Base-by-base conservation (phyloP, 2,113 vertebrate genomes). In the Eptesicus fuscus region DNA sequence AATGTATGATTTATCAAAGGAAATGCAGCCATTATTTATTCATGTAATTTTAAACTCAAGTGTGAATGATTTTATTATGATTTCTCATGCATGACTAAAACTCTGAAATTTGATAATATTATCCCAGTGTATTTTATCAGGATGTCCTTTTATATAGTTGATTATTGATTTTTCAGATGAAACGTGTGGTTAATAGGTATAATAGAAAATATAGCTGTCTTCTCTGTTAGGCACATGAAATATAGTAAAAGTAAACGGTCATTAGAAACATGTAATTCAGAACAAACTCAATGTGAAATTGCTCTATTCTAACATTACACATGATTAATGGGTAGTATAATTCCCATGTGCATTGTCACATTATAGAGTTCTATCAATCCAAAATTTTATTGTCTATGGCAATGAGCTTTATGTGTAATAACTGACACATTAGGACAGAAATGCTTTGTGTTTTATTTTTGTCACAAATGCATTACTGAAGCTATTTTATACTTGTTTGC, bases 401-500 rank as follows among this genome's bases (percentile, higher is more conserved):
- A 96, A 95, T 96, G 84, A 87, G 25, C 61, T 79, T 83, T 71
- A 79, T 92, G 73, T 94, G 92, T 93, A 95, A 93, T 78, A 96
- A 42, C 61, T 90, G 76, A 73, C 93, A 94, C 90, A 91, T 96
- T 97, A 96, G 94, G 67, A 97, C 47, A 95, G 56, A 93, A 96
- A 83, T 90, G 65, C 20, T 97, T 95, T 67, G 23, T 28, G 56
- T 40, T 25, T 28, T 47, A 49, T 93, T 94, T 95, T 95, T 80
- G 44, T 83, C 93, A 97, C 44, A 94, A 96, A 98, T 96, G 73
- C 32, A 74, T 94, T 96, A 83, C 37, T 89, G 71, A 96, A 96
- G 44, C 93, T 90, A 78, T 95, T 96, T 96, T 97, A 97, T 95
- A 95, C 59, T 96, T 98, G 94, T 98, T 98, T 98, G 92, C 95